Conservation (phyloP, 1,140 invertebrate species). For the Thereuonema tuberculata region DNA sequence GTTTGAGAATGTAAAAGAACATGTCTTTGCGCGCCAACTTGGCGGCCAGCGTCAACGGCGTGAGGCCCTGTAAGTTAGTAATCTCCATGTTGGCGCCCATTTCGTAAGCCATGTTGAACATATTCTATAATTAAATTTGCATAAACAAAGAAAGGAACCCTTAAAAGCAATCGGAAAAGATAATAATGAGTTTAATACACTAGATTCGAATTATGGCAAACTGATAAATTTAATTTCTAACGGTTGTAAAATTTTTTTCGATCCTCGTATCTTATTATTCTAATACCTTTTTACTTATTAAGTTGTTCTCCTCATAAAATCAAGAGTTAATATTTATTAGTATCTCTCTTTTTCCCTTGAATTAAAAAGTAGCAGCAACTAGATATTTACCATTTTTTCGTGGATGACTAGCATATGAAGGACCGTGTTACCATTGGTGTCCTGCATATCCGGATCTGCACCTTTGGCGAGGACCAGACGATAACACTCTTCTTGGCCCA, state of each 20-base stretch:
- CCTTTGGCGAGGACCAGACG: conserved; percentile 81
- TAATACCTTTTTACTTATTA: too few species aligned
- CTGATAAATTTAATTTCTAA: too few species aligned
- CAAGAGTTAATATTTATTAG: too few species aligned
- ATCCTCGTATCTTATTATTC: too few species aligned
- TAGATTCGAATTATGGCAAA: too few species aligned
- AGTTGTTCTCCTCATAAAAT: too few species aligned
- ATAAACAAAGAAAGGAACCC: background rate
- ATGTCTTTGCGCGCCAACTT: conserved; percentile 84
- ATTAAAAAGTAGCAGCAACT: too few species aligned
- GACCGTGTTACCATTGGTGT: conserved; percentile 95
- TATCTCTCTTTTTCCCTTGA: too few species aligned
- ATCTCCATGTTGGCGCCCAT: conserved; percentile 72
- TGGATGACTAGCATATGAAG: conserved; percentile 95
- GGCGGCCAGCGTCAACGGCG: conserved; percentile 82
- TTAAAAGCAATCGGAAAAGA: background rate
- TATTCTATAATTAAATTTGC: conserved; percentile 48
- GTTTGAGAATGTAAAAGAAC: conserved; percentile 90
- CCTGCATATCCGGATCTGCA: conserved; percentile 87
- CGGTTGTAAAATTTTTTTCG: too few species aligned
- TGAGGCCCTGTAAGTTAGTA: conserved; percentile 73
- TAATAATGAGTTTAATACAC: too few species aligned
- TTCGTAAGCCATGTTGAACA: conserved; percentile 90
- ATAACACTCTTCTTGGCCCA: conserved; percentile 95
- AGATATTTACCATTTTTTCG: conserved; percentile 78